Evolutionary conservation across 2,797 vertebrate genomes (phyloP).

Genomic region (Gadopsis bispinosus): DNA sequence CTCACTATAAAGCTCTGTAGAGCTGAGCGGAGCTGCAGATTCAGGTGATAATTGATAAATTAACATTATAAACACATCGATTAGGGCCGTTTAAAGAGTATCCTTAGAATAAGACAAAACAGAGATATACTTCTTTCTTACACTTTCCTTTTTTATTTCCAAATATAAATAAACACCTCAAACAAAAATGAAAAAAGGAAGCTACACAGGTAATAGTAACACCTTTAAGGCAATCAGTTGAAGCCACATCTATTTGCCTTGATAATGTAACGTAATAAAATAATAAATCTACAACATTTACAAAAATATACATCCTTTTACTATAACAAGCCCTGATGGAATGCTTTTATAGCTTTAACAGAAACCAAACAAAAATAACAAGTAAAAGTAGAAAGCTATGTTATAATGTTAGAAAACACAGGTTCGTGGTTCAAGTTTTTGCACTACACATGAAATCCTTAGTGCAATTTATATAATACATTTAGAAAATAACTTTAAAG

Average conservation of each 20-base stretch:
- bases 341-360: slow-evolving; percentile 67
- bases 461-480: slow-evolving; percentile 49
- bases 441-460: slow-evolving; percentile 37
- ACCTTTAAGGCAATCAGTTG: slow-evolving; percentile 42
- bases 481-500: slow-evolving; percentile 49
- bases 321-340: slow-evolving; percentile 65
- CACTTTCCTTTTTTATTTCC: slow-evolving; percentile 72
- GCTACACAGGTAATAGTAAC: slow-evolving; percentile 51
- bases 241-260: slow-evolving; percentile 46
- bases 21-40: neutral
- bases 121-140: neutral
- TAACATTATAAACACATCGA: neutral
- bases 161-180: slow-evolving; percentile 82
- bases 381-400: slow-evolving; percentile 38
- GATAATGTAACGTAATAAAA: slow-evolving; percentile 53
- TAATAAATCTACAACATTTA: slow-evolving; percentile 65
- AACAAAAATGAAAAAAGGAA: slow-evolving; percentile 70
- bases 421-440: neutral
- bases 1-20: neutral
- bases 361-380: slow-evolving; percentile 35
- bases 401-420: slow-evolving; percentile 53
- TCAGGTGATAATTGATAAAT: neutral
- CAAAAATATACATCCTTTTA: slow-evolving; percentile 65
- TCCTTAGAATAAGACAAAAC: slow-evolving; percentile 1
- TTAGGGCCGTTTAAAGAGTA: neutral